phyloP scores from a whole-genome alignment of 2,113 vertebrate genomes.

The Corythornis vintsioides region DNA sequence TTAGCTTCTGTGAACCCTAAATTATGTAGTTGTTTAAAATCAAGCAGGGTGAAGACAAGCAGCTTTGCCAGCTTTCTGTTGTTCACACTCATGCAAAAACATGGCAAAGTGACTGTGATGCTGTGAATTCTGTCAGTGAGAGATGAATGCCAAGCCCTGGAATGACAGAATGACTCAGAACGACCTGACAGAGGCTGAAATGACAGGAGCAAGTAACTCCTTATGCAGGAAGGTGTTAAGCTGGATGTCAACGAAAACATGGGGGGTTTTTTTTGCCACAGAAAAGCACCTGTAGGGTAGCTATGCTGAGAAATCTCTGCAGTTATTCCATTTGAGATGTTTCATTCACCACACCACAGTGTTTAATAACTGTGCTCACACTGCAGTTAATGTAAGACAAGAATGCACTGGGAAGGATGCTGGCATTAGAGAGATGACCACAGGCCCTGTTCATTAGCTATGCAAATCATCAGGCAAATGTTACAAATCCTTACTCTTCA shows the following conservation, averaged over 20 bases:
- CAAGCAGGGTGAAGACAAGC: background rate
- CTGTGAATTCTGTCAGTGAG: background rate
- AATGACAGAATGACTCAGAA: background rate
- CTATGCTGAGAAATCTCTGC: background rate
- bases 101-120: background rate
- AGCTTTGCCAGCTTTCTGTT: slow-evolving; percentile 16
- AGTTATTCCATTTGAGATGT: background rate
- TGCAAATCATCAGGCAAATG: background rate
- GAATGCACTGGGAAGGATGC: background rate
- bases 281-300: background rate
- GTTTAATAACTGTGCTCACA: background rate
- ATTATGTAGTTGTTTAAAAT: slow-evolving; percentile 27
- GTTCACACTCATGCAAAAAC: background rate
- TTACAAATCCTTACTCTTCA: background rate
- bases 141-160: background rate
- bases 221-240: background rate
- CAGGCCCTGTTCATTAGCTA: background rate
- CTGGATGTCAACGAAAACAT: background rate
- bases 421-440: background rate
- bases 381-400: background rate
- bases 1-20: background rate
- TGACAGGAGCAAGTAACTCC: background rate
- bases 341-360: background rate
- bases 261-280: background rate
- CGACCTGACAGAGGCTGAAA: background rate